A percentile compares a stretch with the other conserved stretches of the same genome.
phyloP scores from a whole-genome alignment of 2,797 vertebrate species.

The Pachyuromys duprasi region DNA sequence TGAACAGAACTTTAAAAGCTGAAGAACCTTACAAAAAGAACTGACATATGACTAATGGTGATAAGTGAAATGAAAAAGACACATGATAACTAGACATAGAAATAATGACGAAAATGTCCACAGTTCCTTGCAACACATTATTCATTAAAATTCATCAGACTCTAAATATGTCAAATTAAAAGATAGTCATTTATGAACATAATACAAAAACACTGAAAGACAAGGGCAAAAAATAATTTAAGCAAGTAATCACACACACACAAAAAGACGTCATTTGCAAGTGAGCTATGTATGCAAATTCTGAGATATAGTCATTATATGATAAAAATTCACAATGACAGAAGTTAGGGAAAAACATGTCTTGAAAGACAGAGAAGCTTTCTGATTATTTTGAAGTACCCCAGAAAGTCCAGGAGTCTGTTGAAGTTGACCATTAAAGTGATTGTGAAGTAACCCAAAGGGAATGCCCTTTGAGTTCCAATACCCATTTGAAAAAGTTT shows the following conservation, averaged over 20 bases:
- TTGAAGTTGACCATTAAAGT: not conserved
- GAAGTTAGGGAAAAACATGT: accelerated
- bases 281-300: not conserved
- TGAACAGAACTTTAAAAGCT: not conserved
- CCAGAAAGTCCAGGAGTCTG: not conserved
- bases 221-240: not conserved
- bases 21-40: not conserved
- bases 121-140: not conserved
- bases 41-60: not conserved
- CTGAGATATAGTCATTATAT: not conserved
- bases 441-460: not conserved
- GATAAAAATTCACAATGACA: not conserved
- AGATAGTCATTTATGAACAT: not conserved
- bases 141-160: not conserved
- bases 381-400: not conserved
- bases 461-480: not conserved
- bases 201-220: not conserved
- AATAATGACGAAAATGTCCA: not conserved
- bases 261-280: not conserved
- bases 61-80: not conserved
- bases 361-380: not conserved
- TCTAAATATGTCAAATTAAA: not conserved
- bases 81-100: too few species aligned
- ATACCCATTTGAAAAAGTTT: too few species aligned
- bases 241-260: not conserved